Conservation (phyloP, 2,888 invertebrate genomes). For the Anoplius nigerrimus region DNA sequence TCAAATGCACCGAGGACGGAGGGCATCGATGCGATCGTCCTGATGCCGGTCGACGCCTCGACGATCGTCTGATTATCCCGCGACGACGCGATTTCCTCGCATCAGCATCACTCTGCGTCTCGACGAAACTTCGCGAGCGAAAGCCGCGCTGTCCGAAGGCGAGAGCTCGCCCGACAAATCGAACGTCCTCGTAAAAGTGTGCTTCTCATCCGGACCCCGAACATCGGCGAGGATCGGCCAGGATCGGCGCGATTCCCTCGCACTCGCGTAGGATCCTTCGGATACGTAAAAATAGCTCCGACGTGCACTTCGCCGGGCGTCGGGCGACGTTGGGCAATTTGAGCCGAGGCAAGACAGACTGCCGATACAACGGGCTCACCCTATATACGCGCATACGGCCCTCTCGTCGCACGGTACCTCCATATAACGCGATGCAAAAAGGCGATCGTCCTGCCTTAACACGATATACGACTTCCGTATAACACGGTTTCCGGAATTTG, state of each 20-base stretch:
- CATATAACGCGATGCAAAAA: too few relatives aligned
- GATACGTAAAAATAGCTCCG: too few relatives aligned
- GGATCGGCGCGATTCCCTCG: not conserved
- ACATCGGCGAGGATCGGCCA: conserved; percentile 1
- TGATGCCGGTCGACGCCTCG: conserved; percentile 12
- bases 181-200: not conserved
- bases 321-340: too few relatives aligned
- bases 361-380: too few relatives aligned
- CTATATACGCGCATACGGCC: too few relatives aligned
- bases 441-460: too few relatives aligned
- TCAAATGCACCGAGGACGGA: conserved; percentile 29
- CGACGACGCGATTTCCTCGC: conserved; percentile 7
- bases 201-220: not conserved
- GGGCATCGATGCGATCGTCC: conserved; percentile 27
- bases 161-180: not conserved
- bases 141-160: not conserved
- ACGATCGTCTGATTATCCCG: conserved; percentile 33
- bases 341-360: too few relatives aligned
- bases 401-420: too few relatives aligned
- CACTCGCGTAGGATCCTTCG: conserved; percentile 12
- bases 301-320: not conserved
- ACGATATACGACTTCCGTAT: too few relatives aligned
- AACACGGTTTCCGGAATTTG: too few relatives aligned
- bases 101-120: not conserved
- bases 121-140: not conserved